phyloP scores from a whole-genome alignment of 2,113 vertebrate species.

The Rhinolophus ferrumequinum region DNA sequence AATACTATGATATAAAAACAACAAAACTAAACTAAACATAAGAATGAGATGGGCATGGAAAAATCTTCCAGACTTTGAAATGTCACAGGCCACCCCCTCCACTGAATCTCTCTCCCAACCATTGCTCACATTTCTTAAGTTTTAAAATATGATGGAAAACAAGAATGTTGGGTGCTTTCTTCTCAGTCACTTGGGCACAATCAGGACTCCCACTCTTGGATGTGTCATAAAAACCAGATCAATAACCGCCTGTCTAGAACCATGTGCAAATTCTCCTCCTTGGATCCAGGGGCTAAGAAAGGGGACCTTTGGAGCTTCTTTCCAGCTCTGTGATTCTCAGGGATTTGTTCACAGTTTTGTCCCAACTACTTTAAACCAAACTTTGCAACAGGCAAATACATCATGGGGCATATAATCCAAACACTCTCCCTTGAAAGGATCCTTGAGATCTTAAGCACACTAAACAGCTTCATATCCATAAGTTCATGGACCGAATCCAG shows the following conservation, averaged over 20 bases:
- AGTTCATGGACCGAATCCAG: slow-evolving; percentile 61
- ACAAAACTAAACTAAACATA: not conserved
- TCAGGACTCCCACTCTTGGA: not conserved
- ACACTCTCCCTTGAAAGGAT: slow-evolving; percentile 56
- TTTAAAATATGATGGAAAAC: not conserved
- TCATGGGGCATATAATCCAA: slow-evolving; percentile 58
- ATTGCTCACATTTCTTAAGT: not conserved
- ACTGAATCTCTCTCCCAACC: not conserved
- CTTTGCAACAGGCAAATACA: slow-evolving; percentile 47
- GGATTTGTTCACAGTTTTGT: slow-evolving; percentile 59
- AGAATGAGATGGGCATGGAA: not conserved
- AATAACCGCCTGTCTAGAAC: not conserved
- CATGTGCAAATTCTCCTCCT: not conserved
- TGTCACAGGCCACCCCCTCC: not conserved
- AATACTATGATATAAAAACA: not conserved
- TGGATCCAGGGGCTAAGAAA: not conserved
- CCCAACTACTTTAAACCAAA: slow-evolving; percentile 70
- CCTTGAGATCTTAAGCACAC: not conserved
- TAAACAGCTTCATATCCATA: slow-evolving; percentile 42
- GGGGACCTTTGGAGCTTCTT: not conserved
- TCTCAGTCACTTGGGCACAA: not conserved
- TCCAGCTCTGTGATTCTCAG: not conserved
- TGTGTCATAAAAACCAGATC: not conserved
- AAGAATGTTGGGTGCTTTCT: not conserved
- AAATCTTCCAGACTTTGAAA: slow-evolving; percentile 14